Percentiles rank a stretch among this genome's conserved stretches.
Evolutionary conservation across 2,113 vertebrate species (phyloP).

Genomic region (Apistogramma diplotaenia): DNA sequence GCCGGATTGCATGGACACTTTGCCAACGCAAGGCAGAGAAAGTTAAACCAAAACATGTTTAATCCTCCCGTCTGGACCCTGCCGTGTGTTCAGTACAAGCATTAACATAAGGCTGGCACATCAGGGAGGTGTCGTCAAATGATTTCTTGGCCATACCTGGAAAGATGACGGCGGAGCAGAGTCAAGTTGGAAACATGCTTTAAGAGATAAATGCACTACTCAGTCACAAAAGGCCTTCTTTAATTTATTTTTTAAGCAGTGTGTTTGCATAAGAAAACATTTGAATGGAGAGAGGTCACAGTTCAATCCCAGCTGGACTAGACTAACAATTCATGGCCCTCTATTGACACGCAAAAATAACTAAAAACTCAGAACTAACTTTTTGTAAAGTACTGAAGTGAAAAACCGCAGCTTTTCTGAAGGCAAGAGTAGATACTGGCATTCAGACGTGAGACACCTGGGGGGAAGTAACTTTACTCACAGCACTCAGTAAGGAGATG

Average conservation of each 20-base stretch:
- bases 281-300: neutral
- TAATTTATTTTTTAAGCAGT: no score
- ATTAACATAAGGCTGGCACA: neutral
- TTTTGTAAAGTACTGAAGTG: no score
- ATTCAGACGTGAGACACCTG: no score
- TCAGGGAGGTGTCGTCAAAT: neutral
- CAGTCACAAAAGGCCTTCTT: no score
- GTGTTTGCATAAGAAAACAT: neutral
- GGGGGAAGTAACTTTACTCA: no score
- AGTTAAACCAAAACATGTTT: constrained; percentile 13
- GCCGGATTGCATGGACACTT: neutral
- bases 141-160: neutral
- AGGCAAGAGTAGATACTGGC: no score
- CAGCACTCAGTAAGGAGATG: no score
- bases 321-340: neutral
- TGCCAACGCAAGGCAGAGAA: neutral
- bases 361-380: no score
- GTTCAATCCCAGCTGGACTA: neutral
- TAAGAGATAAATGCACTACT: neutral
- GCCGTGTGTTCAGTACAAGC: neutral
- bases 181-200: neutral
- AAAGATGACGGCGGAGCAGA: neutral
- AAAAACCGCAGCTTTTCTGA: no score
- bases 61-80: neutral
- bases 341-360: neutral